Evolutionary conservation across 2,888 invertebrate species (phyloP).

Genomic region (Xestia sexstrigata): DNA sequence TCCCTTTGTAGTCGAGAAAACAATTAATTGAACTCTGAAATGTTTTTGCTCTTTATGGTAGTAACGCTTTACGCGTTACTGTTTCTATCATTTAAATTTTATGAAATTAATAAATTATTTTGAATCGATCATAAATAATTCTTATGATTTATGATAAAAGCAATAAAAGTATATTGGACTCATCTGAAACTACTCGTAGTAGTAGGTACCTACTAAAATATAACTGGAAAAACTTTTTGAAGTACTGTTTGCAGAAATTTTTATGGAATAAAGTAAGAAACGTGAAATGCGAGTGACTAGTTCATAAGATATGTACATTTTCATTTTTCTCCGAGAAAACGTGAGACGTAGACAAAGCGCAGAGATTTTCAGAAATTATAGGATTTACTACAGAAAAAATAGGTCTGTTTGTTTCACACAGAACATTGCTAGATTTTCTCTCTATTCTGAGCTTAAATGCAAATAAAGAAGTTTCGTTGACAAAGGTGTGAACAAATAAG

Average conservation of each 20-base stretch:
- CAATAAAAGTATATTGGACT: constrained; percentile 7
- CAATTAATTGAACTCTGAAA: too few species aligned
- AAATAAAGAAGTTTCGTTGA: constrained; percentile 60
- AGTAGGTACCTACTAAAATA: constrained; percentile 22
- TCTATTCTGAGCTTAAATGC: constrained; percentile 37
- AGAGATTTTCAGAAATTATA: constrained; percentile 56
- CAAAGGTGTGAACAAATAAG: constrained; percentile 59
- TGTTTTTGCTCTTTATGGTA: too few species aligned
- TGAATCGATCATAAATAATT: constrained; percentile 4
- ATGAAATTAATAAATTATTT: too few species aligned
- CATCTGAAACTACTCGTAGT: not conserved
- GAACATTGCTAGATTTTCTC: constrained; percentile 6
- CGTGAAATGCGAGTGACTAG: constrained; percentile 37
- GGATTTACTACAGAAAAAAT: constrained; percentile 38
- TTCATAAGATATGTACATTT: constrained; percentile 65
- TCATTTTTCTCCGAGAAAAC: constrained; percentile 56
- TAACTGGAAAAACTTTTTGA: constrained; percentile 32
- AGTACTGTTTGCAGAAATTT: constrained; percentile 39
- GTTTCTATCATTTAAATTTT: not conserved
- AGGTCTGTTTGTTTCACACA: constrained; percentile 30
- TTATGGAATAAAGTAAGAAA: constrained; percentile 51
- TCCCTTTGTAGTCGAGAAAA: too few species aligned
- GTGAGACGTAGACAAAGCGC: constrained; percentile 37
- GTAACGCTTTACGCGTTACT: too few species aligned
- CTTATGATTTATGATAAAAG: not conserved